Percentiles rank a stretch among this genome's conserved stretches.
phyloP scores from a whole-genome alignment of 2,113 vertebrate genomes.

The Scophthalmus maximus region DNA sequence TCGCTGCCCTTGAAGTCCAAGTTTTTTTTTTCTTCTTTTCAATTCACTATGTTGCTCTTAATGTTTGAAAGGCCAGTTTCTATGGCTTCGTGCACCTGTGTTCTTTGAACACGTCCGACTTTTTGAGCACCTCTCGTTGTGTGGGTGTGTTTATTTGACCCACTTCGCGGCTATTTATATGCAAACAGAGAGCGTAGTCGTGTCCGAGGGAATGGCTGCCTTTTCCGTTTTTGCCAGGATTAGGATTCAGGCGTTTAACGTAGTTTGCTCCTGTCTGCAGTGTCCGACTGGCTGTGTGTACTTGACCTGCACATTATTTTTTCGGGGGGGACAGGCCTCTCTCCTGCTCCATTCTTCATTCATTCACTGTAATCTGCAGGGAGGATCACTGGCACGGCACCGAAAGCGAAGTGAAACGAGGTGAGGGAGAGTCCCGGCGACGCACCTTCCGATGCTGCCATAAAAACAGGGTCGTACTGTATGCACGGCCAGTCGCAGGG shows the following conservation, averaged over 20 bases:
- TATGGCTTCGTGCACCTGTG: constrained; percentile 18
- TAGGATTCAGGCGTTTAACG: constrained; percentile 9
- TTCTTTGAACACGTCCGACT: constrained; percentile 8
- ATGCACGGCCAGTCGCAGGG: neutral
- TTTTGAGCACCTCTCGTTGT: constrained; percentile 21
- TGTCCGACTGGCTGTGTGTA: constrained; percentile 5
- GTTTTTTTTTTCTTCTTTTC: too few relatives aligned
- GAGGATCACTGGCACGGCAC: constrained; percentile 3
- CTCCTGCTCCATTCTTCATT: neutral
- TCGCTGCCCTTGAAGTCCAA: constrained; percentile 57
- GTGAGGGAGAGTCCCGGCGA: constrained; percentile 13
- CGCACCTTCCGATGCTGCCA: neutral
- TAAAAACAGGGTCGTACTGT: constrained; percentile 23
- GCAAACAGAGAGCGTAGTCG: constrained; percentile 26
- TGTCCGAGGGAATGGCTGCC: neutral
- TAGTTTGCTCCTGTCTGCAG: constrained; percentile 3
- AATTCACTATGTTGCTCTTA: constrained; percentile 50
- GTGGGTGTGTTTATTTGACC: constrained; percentile 33
- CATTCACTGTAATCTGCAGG: constrained; percentile 15
- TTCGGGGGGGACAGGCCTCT: constrained; percentile 24
- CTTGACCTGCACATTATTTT: constrained; percentile 10
- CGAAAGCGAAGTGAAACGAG: constrained; percentile 21
- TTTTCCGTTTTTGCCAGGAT: constrained; percentile 25
- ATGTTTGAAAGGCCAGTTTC: constrained; percentile 48
- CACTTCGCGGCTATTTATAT: constrained; percentile 41